Conservation (phyloP, 2,113 vertebrate species). For the Ceyx melanurus region DNA sequence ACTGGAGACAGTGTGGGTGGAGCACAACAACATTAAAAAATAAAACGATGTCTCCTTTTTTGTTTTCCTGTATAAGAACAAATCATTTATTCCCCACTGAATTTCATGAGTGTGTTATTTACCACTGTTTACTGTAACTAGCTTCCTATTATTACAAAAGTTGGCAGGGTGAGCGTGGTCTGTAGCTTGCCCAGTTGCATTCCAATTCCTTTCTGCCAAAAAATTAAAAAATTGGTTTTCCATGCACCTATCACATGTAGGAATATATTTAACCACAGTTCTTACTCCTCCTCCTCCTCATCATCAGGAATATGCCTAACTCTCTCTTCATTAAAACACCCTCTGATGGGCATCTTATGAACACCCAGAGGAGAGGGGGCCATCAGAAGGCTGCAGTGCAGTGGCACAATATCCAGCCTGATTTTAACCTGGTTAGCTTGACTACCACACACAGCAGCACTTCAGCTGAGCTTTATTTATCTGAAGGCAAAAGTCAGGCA, state of each 20-base stretch:
- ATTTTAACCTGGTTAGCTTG: neutral
- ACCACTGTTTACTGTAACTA: conserved; percentile 73
- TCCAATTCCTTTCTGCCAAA: conserved; percentile 61
- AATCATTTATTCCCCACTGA: conserved; percentile 59
- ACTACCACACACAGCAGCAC: neutral
- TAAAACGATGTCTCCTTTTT: conserved; percentile 32
- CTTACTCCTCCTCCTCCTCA: neutral
- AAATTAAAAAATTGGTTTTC: conserved; percentile 64
- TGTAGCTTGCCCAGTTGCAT: conserved; percentile 64
- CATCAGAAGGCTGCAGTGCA: neutral
- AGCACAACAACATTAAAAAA: conserved; percentile 52
- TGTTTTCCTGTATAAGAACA: conserved; percentile 64
- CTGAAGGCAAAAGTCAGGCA: neutral
- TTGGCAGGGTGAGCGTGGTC: conserved; percentile 40
- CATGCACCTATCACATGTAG: conserved; percentile 56
- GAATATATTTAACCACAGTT: neutral
- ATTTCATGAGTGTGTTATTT: conserved; percentile 66
- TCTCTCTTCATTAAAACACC: neutral
- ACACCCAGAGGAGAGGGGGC: neutral
- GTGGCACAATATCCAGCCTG: neutral
- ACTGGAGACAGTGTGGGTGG: conserved; percentile 66
- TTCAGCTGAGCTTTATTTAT: neutral
- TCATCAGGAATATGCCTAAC: neutral
- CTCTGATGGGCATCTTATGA: neutral
- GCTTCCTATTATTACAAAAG: conserved; percentile 71